Percentiles rank a stretch among this genome's conserved stretches.
Conservation (phyloP, 64 coral and sea anemone species). For the Stichodactyla helianthus region DNA sequence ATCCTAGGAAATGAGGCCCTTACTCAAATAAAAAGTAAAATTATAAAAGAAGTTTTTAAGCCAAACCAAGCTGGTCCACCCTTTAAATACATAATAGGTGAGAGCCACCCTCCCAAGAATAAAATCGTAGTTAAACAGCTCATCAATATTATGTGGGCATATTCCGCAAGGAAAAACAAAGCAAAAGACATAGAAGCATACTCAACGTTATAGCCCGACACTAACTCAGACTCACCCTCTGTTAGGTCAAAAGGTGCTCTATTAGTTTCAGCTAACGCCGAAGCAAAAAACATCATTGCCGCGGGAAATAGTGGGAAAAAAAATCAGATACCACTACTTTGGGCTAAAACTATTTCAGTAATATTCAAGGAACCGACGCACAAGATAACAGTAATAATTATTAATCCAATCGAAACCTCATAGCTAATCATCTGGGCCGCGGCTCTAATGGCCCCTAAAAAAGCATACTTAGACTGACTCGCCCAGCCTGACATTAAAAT, state of each 20-base stretch:
- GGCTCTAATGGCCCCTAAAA: conserved; percentile 12
- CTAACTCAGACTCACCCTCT: conserved; percentile 79
- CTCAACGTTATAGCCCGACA: conserved; percentile 82
- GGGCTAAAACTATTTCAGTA: conserved; percentile 16
- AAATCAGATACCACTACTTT: conserved; percentile 21
- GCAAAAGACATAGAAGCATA: conserved; percentile 76
- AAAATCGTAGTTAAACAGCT: conserved; percentile 62
- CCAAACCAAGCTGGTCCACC: conserved; percentile 63
- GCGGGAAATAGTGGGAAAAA: conserved; percentile 6
- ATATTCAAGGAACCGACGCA: conserved; percentile 12
- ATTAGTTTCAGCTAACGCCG: conserved; percentile 62
- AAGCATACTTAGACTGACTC: conserved; percentile 23
- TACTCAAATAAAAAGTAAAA: conserved; percentile 77
- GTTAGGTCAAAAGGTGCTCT: conserved; percentile 73
- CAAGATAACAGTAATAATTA: conserved; percentile 10
- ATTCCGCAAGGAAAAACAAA: conserved; percentile 75
- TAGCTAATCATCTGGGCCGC: conserved; percentile 29
- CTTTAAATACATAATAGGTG: conserved; percentile 55
- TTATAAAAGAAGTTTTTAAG: conserved; percentile 67
- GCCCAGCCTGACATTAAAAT: conserved; percentile 22
- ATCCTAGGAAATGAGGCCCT: conserved; percentile 68
- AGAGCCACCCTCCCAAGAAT: conserved; percentile 59
- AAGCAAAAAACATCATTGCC: conserved; percentile 34
- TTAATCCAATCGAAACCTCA: conserved; percentile 21
- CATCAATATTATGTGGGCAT: conserved; percentile 80